Conservation (phyloP, 2,888 invertebrate genomes). For the Acanthoscelides obtectus region DNA sequence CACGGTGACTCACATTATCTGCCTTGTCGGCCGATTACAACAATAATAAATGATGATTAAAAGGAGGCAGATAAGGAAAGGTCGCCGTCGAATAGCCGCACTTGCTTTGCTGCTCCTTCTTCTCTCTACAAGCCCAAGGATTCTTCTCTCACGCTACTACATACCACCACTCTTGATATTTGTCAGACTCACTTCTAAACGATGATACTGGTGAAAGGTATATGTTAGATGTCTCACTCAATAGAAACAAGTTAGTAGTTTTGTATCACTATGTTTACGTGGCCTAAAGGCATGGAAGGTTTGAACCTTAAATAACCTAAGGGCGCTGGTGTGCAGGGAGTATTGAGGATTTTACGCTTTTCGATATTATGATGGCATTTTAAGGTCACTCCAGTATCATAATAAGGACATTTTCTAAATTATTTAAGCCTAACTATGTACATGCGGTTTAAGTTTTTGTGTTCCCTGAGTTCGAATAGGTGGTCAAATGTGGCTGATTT, state of each 20-base stretch:
- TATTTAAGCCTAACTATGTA: no score
- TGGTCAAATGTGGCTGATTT: no score
- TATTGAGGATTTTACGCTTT: no score
- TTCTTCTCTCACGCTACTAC: conserved; percentile 42
- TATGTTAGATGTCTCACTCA: neutral
- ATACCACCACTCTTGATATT: neutral
- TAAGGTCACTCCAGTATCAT: no score
- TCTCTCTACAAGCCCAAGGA: conserved; percentile 29
- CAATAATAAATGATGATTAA: conserved; percentile 43
- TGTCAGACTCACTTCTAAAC: neutral
- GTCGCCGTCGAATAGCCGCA: neutral
- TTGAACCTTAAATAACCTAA: no score
- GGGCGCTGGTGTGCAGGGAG: no score
- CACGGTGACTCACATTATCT: neutral
- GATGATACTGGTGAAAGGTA: neutral
- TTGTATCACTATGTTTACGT: no score
- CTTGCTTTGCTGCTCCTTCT: neutral
- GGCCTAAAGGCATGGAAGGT: no score
- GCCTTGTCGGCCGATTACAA: conserved; percentile 31
- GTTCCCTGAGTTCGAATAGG: no score
- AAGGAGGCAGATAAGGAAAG: conserved; percentile 33
- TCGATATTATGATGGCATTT: no score
- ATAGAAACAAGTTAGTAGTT: neutral
- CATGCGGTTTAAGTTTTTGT: no score
- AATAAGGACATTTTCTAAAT: no score